These are phyloP conservation scores for Salvelinus sp. DNA, from an alignment of 2,113 vertebrate genomes.

Conservation along the genomic window DNA sequence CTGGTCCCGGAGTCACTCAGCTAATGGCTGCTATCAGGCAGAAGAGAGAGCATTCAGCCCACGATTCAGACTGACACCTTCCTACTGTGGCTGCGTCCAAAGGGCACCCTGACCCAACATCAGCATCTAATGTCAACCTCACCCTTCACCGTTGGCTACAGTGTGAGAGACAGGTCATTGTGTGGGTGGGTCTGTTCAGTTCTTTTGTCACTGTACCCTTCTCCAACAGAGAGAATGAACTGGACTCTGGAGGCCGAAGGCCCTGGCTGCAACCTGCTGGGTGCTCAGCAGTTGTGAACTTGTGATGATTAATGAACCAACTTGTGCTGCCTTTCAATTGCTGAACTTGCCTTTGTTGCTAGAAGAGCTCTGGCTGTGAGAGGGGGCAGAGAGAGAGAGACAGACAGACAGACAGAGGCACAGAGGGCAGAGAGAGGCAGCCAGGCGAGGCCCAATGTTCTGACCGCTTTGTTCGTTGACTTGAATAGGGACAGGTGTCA, in stretches of 20 bases:
- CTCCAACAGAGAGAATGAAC: constrained; percentile 36
- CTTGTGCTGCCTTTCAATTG: constrained; percentile 29
- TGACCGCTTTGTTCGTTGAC: constrained; percentile 28
- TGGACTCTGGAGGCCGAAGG: constrained; percentile 33
- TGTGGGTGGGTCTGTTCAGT: not conserved
- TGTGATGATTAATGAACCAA: constrained; percentile 56
- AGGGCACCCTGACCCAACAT: too few species aligned
- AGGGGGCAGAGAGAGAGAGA: not conserved
- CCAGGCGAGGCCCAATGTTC: constrained; percentile 41
- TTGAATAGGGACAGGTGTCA: constrained; percentile 28
- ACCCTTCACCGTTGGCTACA: too few species aligned
- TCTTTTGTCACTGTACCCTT: not conserved
- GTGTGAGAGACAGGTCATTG: not conserved
- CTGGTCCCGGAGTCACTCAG: too few species aligned
- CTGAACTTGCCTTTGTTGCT: constrained; percentile 44
- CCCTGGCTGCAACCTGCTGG: constrained; percentile 42
- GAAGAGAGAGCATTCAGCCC: too few species aligned
- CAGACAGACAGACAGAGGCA: too few species aligned
- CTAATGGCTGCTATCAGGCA: too few species aligned
- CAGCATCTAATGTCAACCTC: too few species aligned
- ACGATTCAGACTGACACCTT: too few species aligned
- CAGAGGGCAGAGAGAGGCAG: not conserved
- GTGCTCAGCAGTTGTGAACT: constrained; percentile 20
- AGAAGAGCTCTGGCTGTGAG: constrained; percentile 11
- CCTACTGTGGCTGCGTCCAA: too few species aligned